Evolutionary conservation across 1,140 invertebrate species (phyloP), one percentile per base, ranked within the genome.

Genomic region (Branchinecta lynchi): DNA sequence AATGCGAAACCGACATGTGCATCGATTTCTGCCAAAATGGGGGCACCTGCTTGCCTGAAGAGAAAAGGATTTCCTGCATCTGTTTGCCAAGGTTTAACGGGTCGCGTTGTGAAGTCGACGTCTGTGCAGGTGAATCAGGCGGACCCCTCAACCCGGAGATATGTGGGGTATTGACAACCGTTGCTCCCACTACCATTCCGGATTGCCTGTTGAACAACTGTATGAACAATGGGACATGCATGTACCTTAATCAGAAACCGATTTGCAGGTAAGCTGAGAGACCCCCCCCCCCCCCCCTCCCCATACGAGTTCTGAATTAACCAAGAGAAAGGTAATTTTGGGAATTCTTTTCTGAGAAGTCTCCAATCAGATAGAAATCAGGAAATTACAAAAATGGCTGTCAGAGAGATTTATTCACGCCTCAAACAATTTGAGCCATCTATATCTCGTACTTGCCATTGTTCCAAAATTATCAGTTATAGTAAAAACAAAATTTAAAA

Each of bases 11-110:
- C 43, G 69, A 75, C 65, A 51, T 67, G 15, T 75, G 75, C 60
- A 60, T 60, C 20, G 71, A 73, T 69, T 79, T 78, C 70, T 86
- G 85, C 73, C 76, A 79, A 32, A 85, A 86, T 74, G 83, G 82
- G 20, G 84, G 80, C 32, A 74, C 69, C 17, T 77, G 77, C 68
- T 45, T 73, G 8, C 72, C 71, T 45, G 71, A 65, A 65, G 68
- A 65, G 12, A 70, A 70, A 7, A 70, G 70, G 60, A 75, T 78
- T 8, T 73, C 74, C 0, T 83, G 81, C 72, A 73, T 74, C 8
- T 86, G 84, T 69, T 75, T 77, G 8, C 72, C 75, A 0, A 81
- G 82, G 43, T 86, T 79, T 73, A 80, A 79, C 3, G 85, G 85
- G 3, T 76, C 79, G 44, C 77, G 78, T 21, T 87, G 86, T 75